Percentiles rank a stretch among this genome's conserved stretches.
Conservation (phyloP, 2,888 invertebrate genomes). For the Carpatolechia fugitivella region DNA sequence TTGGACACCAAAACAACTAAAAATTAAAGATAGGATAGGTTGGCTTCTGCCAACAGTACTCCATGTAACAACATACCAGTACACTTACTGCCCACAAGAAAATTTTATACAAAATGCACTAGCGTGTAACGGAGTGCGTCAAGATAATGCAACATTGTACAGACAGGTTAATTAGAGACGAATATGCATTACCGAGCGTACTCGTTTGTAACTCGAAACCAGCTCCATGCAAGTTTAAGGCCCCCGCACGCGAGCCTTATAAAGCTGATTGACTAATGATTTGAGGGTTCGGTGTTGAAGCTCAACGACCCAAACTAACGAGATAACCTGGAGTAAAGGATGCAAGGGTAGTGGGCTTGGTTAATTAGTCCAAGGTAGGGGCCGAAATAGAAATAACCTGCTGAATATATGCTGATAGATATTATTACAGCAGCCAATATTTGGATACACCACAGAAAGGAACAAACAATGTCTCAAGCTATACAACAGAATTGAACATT, state of each 20-base stretch:
- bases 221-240: constrained; percentile 10
- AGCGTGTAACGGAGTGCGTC: constrained; percentile 32
- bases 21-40: no score
- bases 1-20: no score
- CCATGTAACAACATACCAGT: not conserved
- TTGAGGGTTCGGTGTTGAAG: not conserved
- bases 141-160: constrained; percentile 23
- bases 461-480: no score
- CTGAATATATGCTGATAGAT: no score
- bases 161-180: constrained; percentile 34
- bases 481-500: no score
- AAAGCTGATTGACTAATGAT: constrained; percentile 8
- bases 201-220: constrained; percentile 2
- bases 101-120: constrained; percentile 23
- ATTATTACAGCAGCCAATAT: no score
- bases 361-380: no score
- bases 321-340: not conserved
- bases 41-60: no score
- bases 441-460: no score
- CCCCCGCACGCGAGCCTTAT: not conserved
- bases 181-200: constrained; percentile 23
- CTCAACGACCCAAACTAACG: not conserved
- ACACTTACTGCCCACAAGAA: not conserved
- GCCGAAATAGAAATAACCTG: no score
- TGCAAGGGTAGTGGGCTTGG: not conserved